These are phyloP conservation scores for Anoplius nigerrimus DNA, from an alignment of 2,888 invertebrate genomes.

Conservation along the genomic window DNA sequence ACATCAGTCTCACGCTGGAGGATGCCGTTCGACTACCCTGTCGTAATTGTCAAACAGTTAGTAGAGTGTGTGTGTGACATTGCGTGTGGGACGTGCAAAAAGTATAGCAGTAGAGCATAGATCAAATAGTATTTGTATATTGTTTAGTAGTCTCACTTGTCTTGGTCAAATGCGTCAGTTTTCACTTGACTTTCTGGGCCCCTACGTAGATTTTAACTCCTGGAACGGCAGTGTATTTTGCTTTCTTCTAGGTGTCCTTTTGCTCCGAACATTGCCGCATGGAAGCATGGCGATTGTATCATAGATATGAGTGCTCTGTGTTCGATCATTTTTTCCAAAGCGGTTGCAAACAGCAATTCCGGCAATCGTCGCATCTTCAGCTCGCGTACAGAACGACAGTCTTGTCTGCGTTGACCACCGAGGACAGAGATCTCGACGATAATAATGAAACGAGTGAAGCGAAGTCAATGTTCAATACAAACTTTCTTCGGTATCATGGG, in stretches of 20 bases:
- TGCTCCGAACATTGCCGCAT: slow-evolving; percentile 71
- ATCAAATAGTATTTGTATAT: too few relatives aligned
- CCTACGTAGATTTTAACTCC: too few relatives aligned
- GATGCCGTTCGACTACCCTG: slow-evolving; percentile 63
- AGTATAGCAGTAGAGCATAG: too few relatives aligned
- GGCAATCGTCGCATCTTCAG: slow-evolving; percentile 56
- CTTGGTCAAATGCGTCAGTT: too few relatives aligned
- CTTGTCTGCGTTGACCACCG: slow-evolving; percentile 38
- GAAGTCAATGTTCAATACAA: slow-evolving; percentile 27
- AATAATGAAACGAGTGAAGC: slow-evolving; percentile 17
- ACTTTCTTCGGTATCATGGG: slow-evolving; percentile 49
- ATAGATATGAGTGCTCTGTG: slow-evolving; percentile 72
- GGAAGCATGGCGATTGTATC: slow-evolving; percentile 68
- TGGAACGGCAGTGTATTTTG: too few relatives aligned
- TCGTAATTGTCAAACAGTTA: slow-evolving; percentile 65
- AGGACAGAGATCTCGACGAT: slow-evolving; percentile 7
- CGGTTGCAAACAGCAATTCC: slow-evolving; percentile 27
- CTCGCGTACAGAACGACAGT: slow-evolving; percentile 68
- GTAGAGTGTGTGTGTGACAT: slow-evolving; percentile 38
- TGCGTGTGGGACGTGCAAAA: background rate
- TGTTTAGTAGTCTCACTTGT: background rate
- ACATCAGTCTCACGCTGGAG: slow-evolving; percentile 55
- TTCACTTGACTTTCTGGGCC: background rate
- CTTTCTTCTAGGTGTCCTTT: slow-evolving; percentile 68
- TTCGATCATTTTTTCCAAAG: slow-evolving; percentile 64